Evolutionary conservation across 2,888 invertebrate species (phyloP), one percentile per base, ranked within the genome.

Genomic region (Ichneumoninae sp.): DNA sequence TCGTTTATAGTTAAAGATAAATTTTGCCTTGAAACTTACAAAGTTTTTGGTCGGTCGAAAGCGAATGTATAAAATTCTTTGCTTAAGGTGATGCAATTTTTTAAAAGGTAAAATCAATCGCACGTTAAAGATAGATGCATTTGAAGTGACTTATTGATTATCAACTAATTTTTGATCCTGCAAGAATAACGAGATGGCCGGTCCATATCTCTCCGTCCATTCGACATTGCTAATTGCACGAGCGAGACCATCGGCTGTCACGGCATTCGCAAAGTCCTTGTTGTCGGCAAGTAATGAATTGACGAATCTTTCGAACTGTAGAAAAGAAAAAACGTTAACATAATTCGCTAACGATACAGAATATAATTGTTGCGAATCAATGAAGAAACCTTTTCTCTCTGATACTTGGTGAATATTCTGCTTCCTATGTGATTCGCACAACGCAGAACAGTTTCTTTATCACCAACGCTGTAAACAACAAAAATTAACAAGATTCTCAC

Each of bases 241-340:
- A 16, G 66, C 66, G 66, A 66, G 40, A 16, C 47, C 68, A 47
- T 47, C 26, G 2, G 40, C 26, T 22, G 68, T 68, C 22, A 68
- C 1, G 26, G 68, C 68, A 47, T 68, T 47, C 47, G 68, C 44
- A 10, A 68, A 26, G 5, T 68, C 26, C 5, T 44, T 26, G 44
- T 68, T 68, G 8, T 68, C 68, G 22, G 68, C 68, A 13, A 68
- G 22, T 44, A 68, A 26, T 10, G 68, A 68, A 26, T 68, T 68
- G 13, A 68, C 47, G 26, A 68, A 68, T 68, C 68, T 8, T 22
- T 68, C 68, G 22, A 68, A 26, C 68, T 68, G 47, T 22, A 47
- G 47, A 22, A 10, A 47, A 68, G 47, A 44, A 26, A 22, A 36
- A 1, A 40, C 66, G 3, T 44, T 22, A 13, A 22, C 16, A 0